Base-by-base conservation (phyloP, 2,888 invertebrate genomes). In the Argyresthia goedartella region DNA sequence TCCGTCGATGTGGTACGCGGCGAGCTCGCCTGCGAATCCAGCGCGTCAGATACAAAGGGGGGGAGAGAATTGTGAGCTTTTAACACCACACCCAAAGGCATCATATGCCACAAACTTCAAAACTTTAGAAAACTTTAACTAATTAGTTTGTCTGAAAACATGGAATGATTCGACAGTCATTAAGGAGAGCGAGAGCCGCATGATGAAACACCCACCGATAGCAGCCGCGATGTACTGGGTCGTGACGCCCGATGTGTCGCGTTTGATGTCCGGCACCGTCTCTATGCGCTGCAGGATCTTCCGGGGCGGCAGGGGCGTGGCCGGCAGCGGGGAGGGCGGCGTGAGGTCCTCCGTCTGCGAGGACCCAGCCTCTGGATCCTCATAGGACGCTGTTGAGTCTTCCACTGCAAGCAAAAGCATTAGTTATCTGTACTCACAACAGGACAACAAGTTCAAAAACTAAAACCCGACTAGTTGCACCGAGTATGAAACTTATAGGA, bases 181-280 rank as follows among this genome's bases (percentile, higher is more conserved):
- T n/a, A n/a, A n/a, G n/a, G n/a, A n/a, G n/a, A n/a, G n/a, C n/a
- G n/a, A n/a, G n/a, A n/a, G n/a, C n/a, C n/a, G n/a, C n/a, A n/a
- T 25, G 25, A 25, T 6, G 25, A 25, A 25, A 25, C 25, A 49
- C 64, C 61, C 54, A 85, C 87, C 87, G 49, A 87, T 82, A 0
- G 81, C 82, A 33, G 86, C 71, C 41, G 86, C 81, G 8, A 87
- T 76, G 51, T 85, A 85, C 61, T 87, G 87, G 0, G 82, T 82
- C 2, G 82, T 87, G 50, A 84, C 78, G 0, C 87, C 87, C 0
- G 84, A 79, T 0, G 81, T 81, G 39, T 86, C 85, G 34, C 81
- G 59, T 56, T 86, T 85, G 53, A 86, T 86, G 47, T 85, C 85
- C 0, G 86, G 85, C 1, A 84, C 80, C 0, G 85, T 85, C 36